Evolutionary conservation across 2,797 vertebrate species (phyloP), one percentile per base, ranked within the genome.

Genomic region (Crossoptilon crossoptilon): DNA sequence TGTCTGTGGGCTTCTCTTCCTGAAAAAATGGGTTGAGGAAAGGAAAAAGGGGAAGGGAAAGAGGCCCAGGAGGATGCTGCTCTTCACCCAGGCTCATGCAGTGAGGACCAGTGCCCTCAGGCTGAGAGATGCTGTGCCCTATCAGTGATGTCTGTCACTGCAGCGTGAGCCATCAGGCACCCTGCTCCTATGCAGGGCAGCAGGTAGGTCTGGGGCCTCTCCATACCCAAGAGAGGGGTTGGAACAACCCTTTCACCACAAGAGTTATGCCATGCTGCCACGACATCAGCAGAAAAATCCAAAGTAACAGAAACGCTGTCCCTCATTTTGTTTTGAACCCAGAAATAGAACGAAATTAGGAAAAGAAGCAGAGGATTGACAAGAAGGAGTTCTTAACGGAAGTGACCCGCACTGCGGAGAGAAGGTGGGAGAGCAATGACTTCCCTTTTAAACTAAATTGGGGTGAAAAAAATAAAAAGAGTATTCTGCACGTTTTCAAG

Each of bases 401-500:
- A n/a, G 11, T 31, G 33, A 41, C 1, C 12, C 22, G 31, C 56
- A 46, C 18, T 73, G 55, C 37, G 37, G 56, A 37, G 24, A 55
- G 27, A 26, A 48, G 11, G 55, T 11, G 13, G 41, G 21, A 84
- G 37, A 84, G 66, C n/a, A 22, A 9, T 6, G 2, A 13, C 37
- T 92, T 92, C 49, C 49, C 75, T n/a, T 83, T 60, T 70, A 74
- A 93, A 76, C 49, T 35, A 66, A 71, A 74, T 8, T 2, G 4
- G 26, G 74, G 46, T 56, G 14, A 23, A 67, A 26, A 78, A 59
- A 49, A 31, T 13, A 4, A 48, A 33, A 68, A 80, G 44, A 78
- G 44, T 67, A 70, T 43, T 56, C 62, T 94, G 93, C 95, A 94
- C 90, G 72, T 96, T 96, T 94, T 66, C 2, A 1, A 91, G 90